A percentile compares a stretch with the other conserved stretches of the same genome.
Conservation (phyloP, 2,888 invertebrate species). For the Bibio marci region DNA sequence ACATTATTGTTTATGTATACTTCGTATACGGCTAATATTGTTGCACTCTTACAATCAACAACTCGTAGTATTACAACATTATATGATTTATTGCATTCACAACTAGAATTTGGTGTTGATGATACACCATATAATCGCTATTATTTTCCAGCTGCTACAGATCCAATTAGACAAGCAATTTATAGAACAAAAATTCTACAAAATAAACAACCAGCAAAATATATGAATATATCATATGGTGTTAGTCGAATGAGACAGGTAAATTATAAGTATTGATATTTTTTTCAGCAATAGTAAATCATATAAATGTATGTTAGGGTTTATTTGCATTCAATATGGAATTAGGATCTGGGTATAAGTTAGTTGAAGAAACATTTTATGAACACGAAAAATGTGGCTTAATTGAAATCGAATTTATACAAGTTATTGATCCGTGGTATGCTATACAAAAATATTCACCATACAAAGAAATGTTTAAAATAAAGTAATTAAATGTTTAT, state of each 20-base stretch:
- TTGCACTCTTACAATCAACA: constrained; percentile 45
- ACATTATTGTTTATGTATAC: constrained; percentile 42
- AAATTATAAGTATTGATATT: constrained; percentile 10
- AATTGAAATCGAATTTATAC: constrained; percentile 17
- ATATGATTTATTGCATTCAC: constrained; percentile 39
- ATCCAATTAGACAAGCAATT: constrained; percentile 32
- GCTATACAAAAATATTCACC: constrained; percentile 21
- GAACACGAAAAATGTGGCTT: constrained; percentile 17
- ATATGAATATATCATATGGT: constrained; percentile 31
- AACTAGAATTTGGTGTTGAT: constrained; percentile 41
- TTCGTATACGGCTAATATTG: constrained; percentile 51
- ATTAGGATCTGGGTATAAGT: constrained; percentile 19
- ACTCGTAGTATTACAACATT: constrained; percentile 41
- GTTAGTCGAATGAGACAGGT: constrained; percentile 28
- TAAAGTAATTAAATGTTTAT: constrained; percentile 18
- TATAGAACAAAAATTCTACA: constrained; percentile 35
- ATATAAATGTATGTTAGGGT: constrained; percentile 23
- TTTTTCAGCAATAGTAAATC: not conserved
- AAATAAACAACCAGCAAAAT: constrained; percentile 30
- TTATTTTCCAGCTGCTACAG: constrained; percentile 33
- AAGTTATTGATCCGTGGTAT: constrained; percentile 21
- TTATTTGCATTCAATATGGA: constrained; percentile 53
- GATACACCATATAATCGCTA: constrained; percentile 44
- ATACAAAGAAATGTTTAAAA: constrained; percentile 25
- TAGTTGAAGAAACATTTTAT: constrained; percentile 13